phyloP scores from a whole-genome alignment of 2,113 vertebrate genomes.

The Siniperca chuatsi region DNA sequence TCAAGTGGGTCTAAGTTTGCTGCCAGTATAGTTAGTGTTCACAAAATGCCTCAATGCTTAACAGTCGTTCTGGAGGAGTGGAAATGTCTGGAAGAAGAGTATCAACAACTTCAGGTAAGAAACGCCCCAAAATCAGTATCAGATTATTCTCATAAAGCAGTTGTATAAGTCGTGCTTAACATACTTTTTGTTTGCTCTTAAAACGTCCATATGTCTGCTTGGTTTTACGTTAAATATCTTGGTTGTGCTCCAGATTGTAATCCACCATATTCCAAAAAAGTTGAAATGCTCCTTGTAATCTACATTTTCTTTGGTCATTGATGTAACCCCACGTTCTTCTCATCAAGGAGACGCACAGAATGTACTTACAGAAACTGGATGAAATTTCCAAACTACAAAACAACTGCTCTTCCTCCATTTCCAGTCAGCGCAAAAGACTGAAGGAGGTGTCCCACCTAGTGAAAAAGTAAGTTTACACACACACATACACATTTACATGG shows the following conservation, averaged over 20 bases:
- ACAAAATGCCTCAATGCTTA: constrained; percentile 68
- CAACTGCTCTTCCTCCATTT: constrained; percentile 86
- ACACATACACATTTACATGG: neutral
- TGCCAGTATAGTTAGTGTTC: neutral
- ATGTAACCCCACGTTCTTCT: neutral
- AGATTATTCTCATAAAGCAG: neutral
- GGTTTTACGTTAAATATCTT: neutral
- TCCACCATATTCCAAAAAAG: neutral
- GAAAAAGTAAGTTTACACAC: constrained; percentile 81
- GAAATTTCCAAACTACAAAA: constrained; percentile 93
- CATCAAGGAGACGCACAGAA: constrained; percentile 89
- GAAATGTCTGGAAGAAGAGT: constrained; percentile 89
- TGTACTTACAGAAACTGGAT: constrained; percentile 92
- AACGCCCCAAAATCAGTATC: neutral
- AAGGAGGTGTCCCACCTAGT: constrained; percentile 86
- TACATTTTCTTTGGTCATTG: neutral
- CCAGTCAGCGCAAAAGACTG: constrained; percentile 86
- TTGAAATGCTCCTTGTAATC: neutral
- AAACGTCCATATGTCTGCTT: neutral
- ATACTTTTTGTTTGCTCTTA: neutral
- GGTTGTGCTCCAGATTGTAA: neutral
- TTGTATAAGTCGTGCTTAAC: neutral
- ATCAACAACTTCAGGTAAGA: constrained; percentile 90
- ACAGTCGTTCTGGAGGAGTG: constrained; percentile 86
- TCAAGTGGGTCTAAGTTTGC: neutral